A percentile compares a stretch with the other conserved stretches of the same genome.
Evolutionary conservation across 35 echinoderm and acorn worm species (phyloP).

Genomic region (Patiria miniata): DNA sequence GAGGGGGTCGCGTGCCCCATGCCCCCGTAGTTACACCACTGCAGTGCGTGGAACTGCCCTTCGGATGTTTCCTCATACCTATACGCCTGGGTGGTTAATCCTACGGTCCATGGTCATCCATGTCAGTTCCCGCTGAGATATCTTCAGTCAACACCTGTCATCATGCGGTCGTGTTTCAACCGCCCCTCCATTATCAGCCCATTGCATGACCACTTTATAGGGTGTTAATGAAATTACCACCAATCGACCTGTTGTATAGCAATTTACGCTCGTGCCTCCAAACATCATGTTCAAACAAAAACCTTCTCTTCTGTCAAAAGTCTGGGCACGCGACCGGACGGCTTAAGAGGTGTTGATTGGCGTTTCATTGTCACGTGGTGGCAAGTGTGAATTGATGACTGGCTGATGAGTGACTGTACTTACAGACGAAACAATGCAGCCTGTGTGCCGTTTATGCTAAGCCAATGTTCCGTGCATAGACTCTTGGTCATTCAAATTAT

Average conservation of each 20-base stretch:
- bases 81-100: too few relatives aligned
- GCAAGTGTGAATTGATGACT: too few relatives aligned
- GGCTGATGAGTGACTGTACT: too few relatives aligned
- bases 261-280: background rate
- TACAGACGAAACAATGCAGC: too few relatives aligned
- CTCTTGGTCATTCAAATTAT: too few relatives aligned
- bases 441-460: too few relatives aligned
- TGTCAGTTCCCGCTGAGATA: background rate
- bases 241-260: background rate
- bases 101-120: too few relatives aligned
- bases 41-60: too few relatives aligned
- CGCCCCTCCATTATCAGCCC: background rate
- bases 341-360: background rate
- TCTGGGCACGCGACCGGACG: constrained; percentile 7
- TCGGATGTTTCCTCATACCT: too few relatives aligned
- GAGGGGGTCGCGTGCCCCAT: background rate
- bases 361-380: too few relatives aligned
- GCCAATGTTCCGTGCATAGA: too few relatives aligned
- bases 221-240: background rate
- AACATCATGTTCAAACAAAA: background rate
- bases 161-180: background rate
- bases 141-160: background rate
- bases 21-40: background rate
- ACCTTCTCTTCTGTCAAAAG: background rate
- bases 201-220: background rate